Evolutionary conservation across 1,140 invertebrate genomes (phyloP).

Genomic region (Aphaenogaster floridana): DNA sequence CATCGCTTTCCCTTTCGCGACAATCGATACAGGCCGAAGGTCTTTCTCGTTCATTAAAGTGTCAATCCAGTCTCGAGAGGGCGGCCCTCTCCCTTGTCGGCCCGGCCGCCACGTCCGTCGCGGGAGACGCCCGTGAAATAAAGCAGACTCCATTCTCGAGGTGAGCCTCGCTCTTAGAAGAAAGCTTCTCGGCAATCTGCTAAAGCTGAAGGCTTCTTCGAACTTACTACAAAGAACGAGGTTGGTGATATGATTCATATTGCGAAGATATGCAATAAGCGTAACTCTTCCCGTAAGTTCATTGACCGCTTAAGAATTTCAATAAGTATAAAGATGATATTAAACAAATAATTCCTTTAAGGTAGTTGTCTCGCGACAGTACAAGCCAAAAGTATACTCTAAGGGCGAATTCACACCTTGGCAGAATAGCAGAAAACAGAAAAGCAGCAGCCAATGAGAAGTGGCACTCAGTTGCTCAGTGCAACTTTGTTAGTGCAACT

Average conservation of each 20-base stretch:
- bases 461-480: too few relatives aligned
- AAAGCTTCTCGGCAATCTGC: conserved; percentile 64
- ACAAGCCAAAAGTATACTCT: too few relatives aligned
- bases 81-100: conserved; percentile 25
- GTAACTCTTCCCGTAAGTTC: not conserved
- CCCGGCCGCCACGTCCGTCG: conserved; percentile 55
- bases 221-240: not conserved
- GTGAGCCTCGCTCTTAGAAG: conserved; percentile 22
- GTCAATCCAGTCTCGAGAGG: conserved; percentile 81
- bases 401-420: too few relatives aligned
- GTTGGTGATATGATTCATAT: not conserved
- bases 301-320: not conserved
- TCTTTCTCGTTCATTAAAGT: conserved; percentile 83
- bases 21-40: conserved; percentile 78
- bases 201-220: conserved; percentile 40
- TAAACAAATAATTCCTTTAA: not conserved
- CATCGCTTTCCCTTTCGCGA: conserved; percentile 80
- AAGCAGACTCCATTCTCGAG: conserved; percentile 67
- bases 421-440: too few relatives aligned
- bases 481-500: too few relatives aligned
- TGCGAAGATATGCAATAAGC: not conserved
- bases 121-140: conserved; percentile 71
- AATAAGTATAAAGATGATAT: not conserved
- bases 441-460: too few relatives aligned
- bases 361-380: too few relatives aligned